A percentile compares a stretch with the other conserved stretches of the same genome.
These are phyloP conservation scores for Aleiodes testaceus DNA, from an alignment of 2,888 invertebrate genomes.

Conservation along the genomic window DNA sequence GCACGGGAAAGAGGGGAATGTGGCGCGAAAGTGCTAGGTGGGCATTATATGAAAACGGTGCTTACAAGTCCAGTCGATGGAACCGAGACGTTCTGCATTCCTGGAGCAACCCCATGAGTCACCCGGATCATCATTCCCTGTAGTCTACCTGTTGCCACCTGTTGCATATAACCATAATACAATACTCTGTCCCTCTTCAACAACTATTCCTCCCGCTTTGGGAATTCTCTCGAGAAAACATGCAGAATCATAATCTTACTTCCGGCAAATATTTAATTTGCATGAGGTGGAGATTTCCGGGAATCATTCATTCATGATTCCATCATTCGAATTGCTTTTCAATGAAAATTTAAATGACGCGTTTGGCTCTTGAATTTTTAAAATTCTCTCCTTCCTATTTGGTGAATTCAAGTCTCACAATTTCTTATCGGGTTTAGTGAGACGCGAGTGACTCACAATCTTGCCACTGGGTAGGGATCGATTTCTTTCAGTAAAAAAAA, in stretches of 20 bases:
- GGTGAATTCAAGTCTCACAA: conserved; percentile 1
- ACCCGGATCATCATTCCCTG: conserved; percentile 61
- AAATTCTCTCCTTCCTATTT: background rate
- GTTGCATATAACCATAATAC: conserved; percentile 56
- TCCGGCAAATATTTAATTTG: conserved; percentile 23
- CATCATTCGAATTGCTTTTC: background rate
- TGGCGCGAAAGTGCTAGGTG: conserved; percentile 17
- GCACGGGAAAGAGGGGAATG: background rate
- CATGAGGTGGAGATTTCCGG: conserved; percentile 28
- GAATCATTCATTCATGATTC: conserved; percentile 44
- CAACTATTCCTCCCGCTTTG: background rate
- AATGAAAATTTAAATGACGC: background rate
- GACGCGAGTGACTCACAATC: conserved; percentile 15
- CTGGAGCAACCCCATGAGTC: conserved; percentile 67
- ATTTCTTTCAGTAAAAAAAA: conserved; percentile 22
- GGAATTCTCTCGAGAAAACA: background rate
- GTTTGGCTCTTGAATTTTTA: background rate
- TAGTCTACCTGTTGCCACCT: conserved; percentile 64
- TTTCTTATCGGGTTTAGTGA: conserved; percentile 18
- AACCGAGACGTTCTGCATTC: conserved; percentile 60
- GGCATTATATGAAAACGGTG: conserved; percentile 14
- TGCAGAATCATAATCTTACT: conserved; percentile 1
- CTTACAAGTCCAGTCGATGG: background rate
- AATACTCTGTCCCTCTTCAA: conserved; percentile 13
- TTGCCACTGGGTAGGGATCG: conserved; percentile 31